Conservation (phyloP, 2,888 invertebrate species). For the Parnassius glacialis region DNA sequence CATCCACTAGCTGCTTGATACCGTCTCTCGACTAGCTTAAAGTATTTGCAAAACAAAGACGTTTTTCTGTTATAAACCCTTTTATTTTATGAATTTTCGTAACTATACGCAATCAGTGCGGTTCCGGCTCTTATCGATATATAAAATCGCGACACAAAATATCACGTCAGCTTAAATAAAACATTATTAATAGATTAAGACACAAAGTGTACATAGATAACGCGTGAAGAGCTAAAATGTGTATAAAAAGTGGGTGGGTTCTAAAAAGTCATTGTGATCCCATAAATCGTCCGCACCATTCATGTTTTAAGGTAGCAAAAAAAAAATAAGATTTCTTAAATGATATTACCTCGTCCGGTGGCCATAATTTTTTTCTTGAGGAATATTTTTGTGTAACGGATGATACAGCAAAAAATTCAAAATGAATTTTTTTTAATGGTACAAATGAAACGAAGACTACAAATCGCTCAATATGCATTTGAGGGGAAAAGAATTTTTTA, state of each 20-base stretch:
- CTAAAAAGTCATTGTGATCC: slow-evolving; percentile 75
- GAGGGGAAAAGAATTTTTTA: slow-evolving; percentile 36
- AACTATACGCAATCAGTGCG: slow-evolving; percentile 16
- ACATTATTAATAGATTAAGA: slow-evolving; percentile 79
- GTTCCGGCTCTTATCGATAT: slow-evolving; percentile 53
- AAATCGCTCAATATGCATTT: slow-evolving; percentile 32
- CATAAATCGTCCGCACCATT: slow-evolving; percentile 78
- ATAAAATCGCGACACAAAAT: slow-evolving; percentile 56
- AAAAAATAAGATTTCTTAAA: slow-evolving; percentile 72
- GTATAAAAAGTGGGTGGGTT: slow-evolving; percentile 54
- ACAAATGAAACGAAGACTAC: background rate
- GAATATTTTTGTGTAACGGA: slow-evolving; percentile 30
- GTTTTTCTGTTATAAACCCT: background rate
- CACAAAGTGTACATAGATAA: slow-evolving; percentile 74
- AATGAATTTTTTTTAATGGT: background rate
- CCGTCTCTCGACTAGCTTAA: slow-evolving; percentile 55
- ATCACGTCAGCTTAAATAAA: slow-evolving; percentile 67
- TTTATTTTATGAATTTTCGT: slow-evolving; percentile 22
- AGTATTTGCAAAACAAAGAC: slow-evolving; percentile 44
- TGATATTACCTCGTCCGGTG: slow-evolving; percentile 73
- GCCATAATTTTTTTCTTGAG: slow-evolving; percentile 49
- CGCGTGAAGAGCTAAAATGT: slow-evolving; percentile 45
- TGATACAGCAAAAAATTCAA: slow-evolving; percentile 37
- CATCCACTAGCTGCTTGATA: slow-evolving; percentile 53
- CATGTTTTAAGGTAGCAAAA: slow-evolving; percentile 68